phyloP scores from a whole-genome alignment of 1,140 invertebrate genomes.

The Melitaea cinxia region DNA sequence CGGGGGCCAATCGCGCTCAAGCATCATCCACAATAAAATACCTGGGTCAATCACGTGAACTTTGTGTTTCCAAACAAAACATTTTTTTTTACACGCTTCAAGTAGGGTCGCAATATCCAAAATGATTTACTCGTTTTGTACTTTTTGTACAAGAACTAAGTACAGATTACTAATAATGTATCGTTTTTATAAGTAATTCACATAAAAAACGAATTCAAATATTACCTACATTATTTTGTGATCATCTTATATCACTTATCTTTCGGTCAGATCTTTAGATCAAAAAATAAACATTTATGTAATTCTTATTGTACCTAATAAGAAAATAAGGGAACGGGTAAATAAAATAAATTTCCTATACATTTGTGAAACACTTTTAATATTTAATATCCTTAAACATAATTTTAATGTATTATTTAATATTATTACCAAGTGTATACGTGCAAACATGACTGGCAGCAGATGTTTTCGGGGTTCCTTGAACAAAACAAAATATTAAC shows the following conservation, averaged over 20 bases:
- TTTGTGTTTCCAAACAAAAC: constrained; percentile 84
- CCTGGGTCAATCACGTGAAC: constrained; percentile 84
- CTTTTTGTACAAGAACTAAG: constrained; percentile 1
- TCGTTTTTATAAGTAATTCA: background rate
- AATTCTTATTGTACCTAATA: constrained; percentile 8
- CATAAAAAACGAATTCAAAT: background rate
- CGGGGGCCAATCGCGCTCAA: constrained; percentile 68
- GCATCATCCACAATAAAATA: constrained; percentile 73
- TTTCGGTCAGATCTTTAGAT: constrained; percentile 17
- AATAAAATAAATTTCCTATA: constrained; percentile 68
- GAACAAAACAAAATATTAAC: constrained; percentile 53
- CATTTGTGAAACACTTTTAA: constrained; percentile 85
- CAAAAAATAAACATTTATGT: constrained; percentile 11
- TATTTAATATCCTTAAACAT: constrained; percentile 83
- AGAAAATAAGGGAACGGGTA: constrained; percentile 25
- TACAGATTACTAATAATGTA: background rate
- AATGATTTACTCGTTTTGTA: constrained; percentile 12
- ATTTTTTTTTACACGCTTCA: constrained; percentile 71
- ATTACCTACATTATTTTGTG: background rate
- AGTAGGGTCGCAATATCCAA: constrained; percentile 29
- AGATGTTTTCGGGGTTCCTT: constrained; percentile 85
- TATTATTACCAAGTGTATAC: constrained; percentile 85
- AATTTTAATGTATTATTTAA: constrained; percentile 84
- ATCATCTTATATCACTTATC: constrained; percentile 9
- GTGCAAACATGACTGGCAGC: constrained; percentile 84